Evolutionary conservation across 2,113 vertebrate genomes (phyloP).

Genomic region (Brachyhypopomus gauderio): DNA sequence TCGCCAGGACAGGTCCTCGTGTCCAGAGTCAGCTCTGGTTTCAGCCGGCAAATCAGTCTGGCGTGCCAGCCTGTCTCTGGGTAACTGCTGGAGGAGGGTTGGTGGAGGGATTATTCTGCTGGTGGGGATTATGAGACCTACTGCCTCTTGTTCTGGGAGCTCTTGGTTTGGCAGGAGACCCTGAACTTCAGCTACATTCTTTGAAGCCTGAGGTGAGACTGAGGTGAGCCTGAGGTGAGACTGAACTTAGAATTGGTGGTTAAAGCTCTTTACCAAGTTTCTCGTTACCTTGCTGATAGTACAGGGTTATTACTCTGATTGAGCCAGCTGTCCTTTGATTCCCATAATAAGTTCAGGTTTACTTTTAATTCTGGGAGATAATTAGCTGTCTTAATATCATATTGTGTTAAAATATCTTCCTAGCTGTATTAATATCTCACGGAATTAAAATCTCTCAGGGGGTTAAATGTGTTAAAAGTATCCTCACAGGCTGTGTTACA

Average conservation of each 20-base stretch:
- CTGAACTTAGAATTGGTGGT: conserved; percentile 1
- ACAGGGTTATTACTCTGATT: neutral
- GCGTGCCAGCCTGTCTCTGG: conserved; percentile 20
- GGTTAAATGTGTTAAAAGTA: neutral
- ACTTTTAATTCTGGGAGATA: neutral
- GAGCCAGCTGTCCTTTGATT: neutral
- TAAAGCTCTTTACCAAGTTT: neutral
- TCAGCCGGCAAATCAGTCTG: conserved; percentile 5
- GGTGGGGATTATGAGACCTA: neutral
- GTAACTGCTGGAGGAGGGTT: neutral
- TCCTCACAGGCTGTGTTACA: too few relatives aligned
- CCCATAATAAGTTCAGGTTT: neutral
- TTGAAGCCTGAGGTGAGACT: neutral
- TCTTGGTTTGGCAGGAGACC: neutral
- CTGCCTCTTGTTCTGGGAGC: neutral
- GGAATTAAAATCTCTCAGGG: neutral
- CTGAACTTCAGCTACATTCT: neutral
- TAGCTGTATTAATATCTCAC: too few relatives aligned
- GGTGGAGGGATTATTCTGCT: conserved; percentile 14
- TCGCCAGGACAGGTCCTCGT: neutral
- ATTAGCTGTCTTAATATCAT: neutral
- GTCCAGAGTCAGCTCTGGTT: conserved; percentile 18
- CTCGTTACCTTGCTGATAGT: neutral
- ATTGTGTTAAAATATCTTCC: too few relatives aligned
- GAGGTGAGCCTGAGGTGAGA: neutral